These are phyloP conservation scores for Hydrolagus colliei DNA, from an alignment of 2,797 vertebrate species.

Conservation along the genomic window DNA sequence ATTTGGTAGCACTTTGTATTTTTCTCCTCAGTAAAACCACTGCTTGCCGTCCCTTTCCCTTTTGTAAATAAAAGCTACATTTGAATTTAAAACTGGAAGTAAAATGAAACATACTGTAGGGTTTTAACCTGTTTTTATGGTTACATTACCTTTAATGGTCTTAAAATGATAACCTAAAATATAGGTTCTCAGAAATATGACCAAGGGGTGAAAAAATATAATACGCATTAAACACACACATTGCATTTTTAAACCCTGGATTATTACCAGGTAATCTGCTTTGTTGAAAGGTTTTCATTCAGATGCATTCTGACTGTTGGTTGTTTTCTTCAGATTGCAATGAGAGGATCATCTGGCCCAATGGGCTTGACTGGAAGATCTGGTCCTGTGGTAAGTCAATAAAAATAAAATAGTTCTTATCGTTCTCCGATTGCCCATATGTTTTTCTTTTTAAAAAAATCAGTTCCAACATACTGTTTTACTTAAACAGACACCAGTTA, in stretches of 20 bases:
- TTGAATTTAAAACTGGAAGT: too few relatives aligned
- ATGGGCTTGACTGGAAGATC: slow-evolving; percentile 97
- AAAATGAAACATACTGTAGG: too few relatives aligned
- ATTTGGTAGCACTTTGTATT: not conserved
- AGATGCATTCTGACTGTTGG: not conserved
- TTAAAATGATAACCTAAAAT: too few relatives aligned
- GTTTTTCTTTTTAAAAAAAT: too few relatives aligned
- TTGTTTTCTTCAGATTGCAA: slow-evolving; percentile 72
- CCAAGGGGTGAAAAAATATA: too few relatives aligned
- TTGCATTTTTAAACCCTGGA: not conserved
- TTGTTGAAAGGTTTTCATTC: not conserved
- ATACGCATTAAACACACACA: not conserved
- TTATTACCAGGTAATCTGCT: not conserved
- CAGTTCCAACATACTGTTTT: not conserved
- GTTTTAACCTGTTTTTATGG: not conserved
- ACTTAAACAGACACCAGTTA: too few relatives aligned
- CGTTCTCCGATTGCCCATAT: not conserved
- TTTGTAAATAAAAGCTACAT: too few relatives aligned
- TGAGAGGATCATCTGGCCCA: slow-evolving; percentile 87
- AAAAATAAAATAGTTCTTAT: not conserved
- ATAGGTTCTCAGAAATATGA: too few relatives aligned
- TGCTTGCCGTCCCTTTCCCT: too few relatives aligned
- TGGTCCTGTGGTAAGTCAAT: slow-evolving; percentile 86
- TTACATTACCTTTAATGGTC: not conserved
- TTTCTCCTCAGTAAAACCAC: not conserved